A percentile compares a stretch with the other conserved stretches of the same genome.
Evolutionary conservation across 2,113 vertebrate genomes (phyloP).

Genomic region (Malurus alboscapulatus): DNA sequence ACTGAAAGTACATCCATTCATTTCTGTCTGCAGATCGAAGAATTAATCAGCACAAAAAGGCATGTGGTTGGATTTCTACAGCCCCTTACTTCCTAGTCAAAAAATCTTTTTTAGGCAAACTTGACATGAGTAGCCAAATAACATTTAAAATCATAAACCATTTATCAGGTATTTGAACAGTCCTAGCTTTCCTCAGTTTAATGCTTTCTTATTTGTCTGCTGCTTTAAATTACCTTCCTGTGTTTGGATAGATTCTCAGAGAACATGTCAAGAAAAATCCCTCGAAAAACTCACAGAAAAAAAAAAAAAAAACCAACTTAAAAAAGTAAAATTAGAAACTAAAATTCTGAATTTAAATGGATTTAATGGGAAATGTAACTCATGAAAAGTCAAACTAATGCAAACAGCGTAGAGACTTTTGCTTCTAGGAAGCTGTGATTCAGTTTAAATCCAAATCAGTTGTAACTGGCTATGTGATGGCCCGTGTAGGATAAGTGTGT

Average conservation of each 20-base stretch:
- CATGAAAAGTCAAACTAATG: neutral
- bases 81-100: neutral
- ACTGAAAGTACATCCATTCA: neutral
- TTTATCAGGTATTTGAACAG: neutral
- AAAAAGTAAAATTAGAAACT: neutral
- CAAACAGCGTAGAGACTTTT: neutral
- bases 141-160: neutral
- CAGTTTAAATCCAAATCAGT: neutral
- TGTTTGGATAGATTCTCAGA: neutral
- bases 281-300: neutral
- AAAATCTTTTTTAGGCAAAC: neutral
- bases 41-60: neutral
- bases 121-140: neutral
- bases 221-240: neutral
- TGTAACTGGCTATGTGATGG: neutral
- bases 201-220: neutral
- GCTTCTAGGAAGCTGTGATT: neutral
- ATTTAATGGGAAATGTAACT: neutral
- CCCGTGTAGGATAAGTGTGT: neutral
- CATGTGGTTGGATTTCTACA: neutral
- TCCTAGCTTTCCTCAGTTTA: neutral
- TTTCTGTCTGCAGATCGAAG: neutral
- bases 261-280: neutral
- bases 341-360: too few relatives aligned
- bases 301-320: neutral